Base-by-base conservation (phyloP, 2,888 invertebrate species). In the Nemotelus nigrinus region DNA sequence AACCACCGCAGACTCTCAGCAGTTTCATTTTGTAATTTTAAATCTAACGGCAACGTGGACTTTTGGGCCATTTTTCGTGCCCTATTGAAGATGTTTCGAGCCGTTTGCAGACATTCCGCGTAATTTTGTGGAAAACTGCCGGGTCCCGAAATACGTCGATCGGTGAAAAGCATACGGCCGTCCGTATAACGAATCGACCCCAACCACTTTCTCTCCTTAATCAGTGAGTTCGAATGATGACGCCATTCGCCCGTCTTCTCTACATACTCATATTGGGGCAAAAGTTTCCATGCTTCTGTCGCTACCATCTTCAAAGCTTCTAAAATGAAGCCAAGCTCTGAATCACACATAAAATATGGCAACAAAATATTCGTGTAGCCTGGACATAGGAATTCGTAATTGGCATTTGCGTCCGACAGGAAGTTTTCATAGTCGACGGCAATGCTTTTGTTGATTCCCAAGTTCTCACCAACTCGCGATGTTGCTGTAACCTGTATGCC, bases 201-300 rank as follows among this genome's bases (percentile, higher is more conserved):
- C 77, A 97, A 88, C 90, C 95, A 96, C 85, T 94, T 94, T 68
- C 94, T 90, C 82, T 96, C 96, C 83, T 93, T 92, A 80, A 94
- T 92, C 3, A 93, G 90, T 68, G 92, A 90, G 85, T 95, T 94
- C 0, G 93, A 91, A 83, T 93, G 92, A 84, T 96, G 96, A 79
- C 93, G 91, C 96, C 96, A 97, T 85, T 96, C 96, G 0, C 95
- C 96, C 0, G 95, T 96, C 84, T 95, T 93, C 3, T 94, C 91
- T 84, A 96, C 95, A n/a, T 96, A 91, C 7, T 92, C 90, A 85
- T 96, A 96, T 85, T 96, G 94, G 0, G 96, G 96, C 75, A 97
- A 86, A 60, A 97, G 90, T 83, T 95, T 95, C 94, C 96, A 96
- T 0, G 93, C 96, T 88, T 96, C 93, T 3, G 94, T 93, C 0